These are phyloP conservation scores for Synchiropus splendidus DNA, from an alignment of 2,113 vertebrate genomes.

Conservation along the genomic window DNA sequence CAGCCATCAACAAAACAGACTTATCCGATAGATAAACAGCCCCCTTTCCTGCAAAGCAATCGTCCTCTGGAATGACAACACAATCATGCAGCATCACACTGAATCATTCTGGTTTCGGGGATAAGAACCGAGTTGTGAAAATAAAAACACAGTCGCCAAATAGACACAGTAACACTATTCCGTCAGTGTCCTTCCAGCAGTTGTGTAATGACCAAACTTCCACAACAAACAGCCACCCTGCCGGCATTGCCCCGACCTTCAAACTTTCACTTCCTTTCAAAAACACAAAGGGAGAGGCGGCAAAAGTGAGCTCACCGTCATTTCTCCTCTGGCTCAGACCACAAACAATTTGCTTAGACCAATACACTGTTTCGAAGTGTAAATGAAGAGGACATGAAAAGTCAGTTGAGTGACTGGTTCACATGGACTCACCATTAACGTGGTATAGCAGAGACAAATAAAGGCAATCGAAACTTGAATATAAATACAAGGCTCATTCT, in stretches of 20 bases:
- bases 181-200: conserved; percentile 9
- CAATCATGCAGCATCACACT: conserved; percentile 30
- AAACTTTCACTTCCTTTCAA: conserved; percentile 53
- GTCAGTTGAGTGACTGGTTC: too few species aligned
- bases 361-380: too few species aligned
- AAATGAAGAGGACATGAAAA: too few species aligned
- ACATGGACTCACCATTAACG: too few species aligned
- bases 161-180: conserved; percentile 25
- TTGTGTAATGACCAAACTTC: conserved; percentile 2
- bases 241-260: conserved; percentile 48
- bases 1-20: conserved; percentile 18
- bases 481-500: too few species aligned
- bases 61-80: conserved; percentile 6
- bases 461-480: too few species aligned
- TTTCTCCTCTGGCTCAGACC: too few species aligned
- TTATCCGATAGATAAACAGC: conserved; percentile 10
- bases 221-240: background rate
- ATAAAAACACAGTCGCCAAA: conserved; percentile 1
- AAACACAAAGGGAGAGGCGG: conserved; percentile 18
- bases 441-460: too few species aligned
- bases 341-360: too few species aligned
- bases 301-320: too few species aligned
- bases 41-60: conserved; percentile 3
- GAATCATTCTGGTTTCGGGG: conserved; percentile 26
- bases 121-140: conserved; percentile 13